Evolutionary conservation across 2,113 vertebrate genomes (phyloP).

Genomic region (Callipepla californica): DNA sequence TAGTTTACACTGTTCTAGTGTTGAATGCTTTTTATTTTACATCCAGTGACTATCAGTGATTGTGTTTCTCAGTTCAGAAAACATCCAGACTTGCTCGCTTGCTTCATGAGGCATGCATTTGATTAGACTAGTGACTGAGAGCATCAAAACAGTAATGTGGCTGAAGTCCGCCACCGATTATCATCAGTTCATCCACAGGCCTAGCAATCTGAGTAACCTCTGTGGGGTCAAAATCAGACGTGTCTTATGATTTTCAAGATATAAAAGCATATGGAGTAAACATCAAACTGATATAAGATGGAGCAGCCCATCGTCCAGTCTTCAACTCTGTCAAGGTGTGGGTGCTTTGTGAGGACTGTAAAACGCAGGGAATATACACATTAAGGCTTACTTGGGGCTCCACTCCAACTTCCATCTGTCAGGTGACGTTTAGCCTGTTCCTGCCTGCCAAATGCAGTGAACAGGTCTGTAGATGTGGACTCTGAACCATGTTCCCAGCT

Average conservation of each 20-base stretch:
- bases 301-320: background rate
- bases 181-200: background rate
- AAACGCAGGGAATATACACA: background rate
- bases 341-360: background rate
- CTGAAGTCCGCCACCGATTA: background rate
- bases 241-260: background rate
- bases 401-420: background rate
- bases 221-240: background rate
- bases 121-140: background rate
- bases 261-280: background rate
- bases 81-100: background rate
- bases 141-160: background rate
- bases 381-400: background rate
- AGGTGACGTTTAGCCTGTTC: background rate
- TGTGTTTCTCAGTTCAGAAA: background rate
- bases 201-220: background rate
- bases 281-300: background rate
- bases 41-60: background rate
- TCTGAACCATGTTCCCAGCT: background rate
- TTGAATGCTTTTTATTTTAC: background rate
- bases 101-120: background rate
- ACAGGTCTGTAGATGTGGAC: background rate
- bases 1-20: background rate
- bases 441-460: background rate
- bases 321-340: background rate